Conservation (phyloP, 1,140 invertebrate species). For the Orius insidiosus region DNA sequence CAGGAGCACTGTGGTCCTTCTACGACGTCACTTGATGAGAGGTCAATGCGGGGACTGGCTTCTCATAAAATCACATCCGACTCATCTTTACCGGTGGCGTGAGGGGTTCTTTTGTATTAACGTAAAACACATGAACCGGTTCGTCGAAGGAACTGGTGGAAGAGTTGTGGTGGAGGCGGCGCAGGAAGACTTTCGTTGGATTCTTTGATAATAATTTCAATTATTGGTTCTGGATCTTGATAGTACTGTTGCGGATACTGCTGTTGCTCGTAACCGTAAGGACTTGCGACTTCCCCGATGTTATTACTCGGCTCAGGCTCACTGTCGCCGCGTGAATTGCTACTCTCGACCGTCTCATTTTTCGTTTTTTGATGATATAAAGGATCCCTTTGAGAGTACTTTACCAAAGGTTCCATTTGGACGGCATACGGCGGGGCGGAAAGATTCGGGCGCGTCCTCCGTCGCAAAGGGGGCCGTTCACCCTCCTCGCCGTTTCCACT, state of each 20-base stretch:
- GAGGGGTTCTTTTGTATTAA: slow-evolving; percentile 61
- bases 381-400: slow-evolving; percentile 60
- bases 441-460: no score
- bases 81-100: slow-evolving; percentile 27
- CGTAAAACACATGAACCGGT: slow-evolving; percentile 75
- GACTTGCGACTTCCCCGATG: not conserved
- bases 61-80: slow-evolving; percentile 48
- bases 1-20: slow-evolving; percentile 18
- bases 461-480: no score
- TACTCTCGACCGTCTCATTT: not conserved
- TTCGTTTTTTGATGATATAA: slow-evolving; percentile 38
- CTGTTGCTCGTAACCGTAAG: slow-evolving; percentile 8
- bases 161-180: slow-evolving; percentile 30
- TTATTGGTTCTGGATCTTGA: slow-evolving; percentile 70
- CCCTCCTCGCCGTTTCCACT: no score
- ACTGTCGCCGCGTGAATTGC: slow-evolving; percentile 6
- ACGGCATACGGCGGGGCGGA: slow-evolving; percentile 47
- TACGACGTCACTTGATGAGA: slow-evolving; percentile 30
- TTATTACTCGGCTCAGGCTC: slow-evolving; percentile 6
- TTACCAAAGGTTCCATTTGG: slow-evolving; percentile 59
- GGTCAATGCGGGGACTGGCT: slow-evolving; percentile 52
- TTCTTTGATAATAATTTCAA: slow-evolving; percentile 80
- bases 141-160: slow-evolving; percentile 30
- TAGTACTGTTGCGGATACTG: slow-evolving; percentile 33
- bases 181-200: slow-evolving; percentile 61